These are phyloP conservation scores for Hydrotaea cyrtoneurina DNA, from an alignment of 2,888 invertebrate species.

Conservation along the genomic window DNA sequence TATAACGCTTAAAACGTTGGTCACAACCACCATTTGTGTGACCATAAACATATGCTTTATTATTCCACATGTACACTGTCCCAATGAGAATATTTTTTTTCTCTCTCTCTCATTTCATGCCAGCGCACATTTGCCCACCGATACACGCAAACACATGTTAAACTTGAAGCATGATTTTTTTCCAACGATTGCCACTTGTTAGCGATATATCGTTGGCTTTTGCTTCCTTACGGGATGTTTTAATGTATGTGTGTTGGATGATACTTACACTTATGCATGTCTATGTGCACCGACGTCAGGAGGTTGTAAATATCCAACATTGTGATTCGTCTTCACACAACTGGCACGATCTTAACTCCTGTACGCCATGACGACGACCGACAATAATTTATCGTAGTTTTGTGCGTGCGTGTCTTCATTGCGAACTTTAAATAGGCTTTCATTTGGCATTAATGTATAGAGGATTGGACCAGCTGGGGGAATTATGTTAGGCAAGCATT, in stretches of 20 bases:
- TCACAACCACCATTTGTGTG: neutral
- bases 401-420: neutral
- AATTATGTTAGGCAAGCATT: too few species aligned
- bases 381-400: neutral
- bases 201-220: neutral
- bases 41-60: neutral
- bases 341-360: neutral
- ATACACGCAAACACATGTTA: neutral
- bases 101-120: too few species aligned
- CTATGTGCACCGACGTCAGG: neutral
- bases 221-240: neutral
- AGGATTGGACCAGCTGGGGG: too few species aligned
- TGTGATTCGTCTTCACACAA: neutral
- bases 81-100: neutral
- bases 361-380: neutral
- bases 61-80: neutral
- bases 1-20: neutral
- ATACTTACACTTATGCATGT: neutral
- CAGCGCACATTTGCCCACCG: neutral
- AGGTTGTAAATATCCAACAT: neutral
- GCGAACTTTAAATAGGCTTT: neutral
- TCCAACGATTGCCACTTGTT: neutral
- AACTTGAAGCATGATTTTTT: neutral
- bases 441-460: neutral
- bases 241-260: neutral